A percentile compares a stretch with the other conserved stretches of the same genome.
Conservation (phyloP, 1,140 invertebrate genomes). For the Drosophila melanica region DNA sequence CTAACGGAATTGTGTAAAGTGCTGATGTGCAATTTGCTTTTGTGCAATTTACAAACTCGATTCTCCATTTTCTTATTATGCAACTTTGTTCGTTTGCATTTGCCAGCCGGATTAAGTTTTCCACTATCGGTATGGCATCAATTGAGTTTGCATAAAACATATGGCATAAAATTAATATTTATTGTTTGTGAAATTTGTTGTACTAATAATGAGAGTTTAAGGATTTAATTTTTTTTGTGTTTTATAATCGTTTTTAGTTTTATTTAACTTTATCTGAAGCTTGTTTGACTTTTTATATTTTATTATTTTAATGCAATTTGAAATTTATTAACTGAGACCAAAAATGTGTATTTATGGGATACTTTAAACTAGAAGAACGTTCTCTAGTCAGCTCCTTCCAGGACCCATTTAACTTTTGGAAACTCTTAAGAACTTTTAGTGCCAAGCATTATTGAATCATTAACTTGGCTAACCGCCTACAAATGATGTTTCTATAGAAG, state of each 20-base stretch:
- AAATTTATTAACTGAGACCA: no score
- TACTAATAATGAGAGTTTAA: no score
- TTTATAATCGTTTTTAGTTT: no score
- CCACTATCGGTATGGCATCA: background rate
- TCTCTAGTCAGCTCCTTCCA: no score
- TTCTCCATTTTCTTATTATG: constrained; percentile 8
- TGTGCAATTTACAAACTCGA: constrained; percentile 17
- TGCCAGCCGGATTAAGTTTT: constrained; percentile 14
- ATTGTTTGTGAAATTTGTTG: background rate
- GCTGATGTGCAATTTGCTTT: constrained; percentile 32
- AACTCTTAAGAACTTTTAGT: constrained; percentile 1
- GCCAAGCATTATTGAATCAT: constrained; percentile 32
- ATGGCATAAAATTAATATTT: constrained; percentile 1
- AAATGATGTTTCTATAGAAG: constrained; percentile 40
- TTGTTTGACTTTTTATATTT: no score
- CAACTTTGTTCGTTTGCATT: constrained; percentile 4
- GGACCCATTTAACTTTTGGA: background rate
- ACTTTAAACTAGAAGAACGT: no score
- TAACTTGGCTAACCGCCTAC: constrained; percentile 30
- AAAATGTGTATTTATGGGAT: no score
- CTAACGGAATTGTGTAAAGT: constrained; percentile 12
- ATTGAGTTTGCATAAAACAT: constrained; percentile 1
- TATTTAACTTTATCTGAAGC: no score
- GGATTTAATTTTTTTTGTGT: no score
- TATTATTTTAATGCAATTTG: no score